Conservation (phyloP, 2,113 vertebrate species). For the Alces alces region DNA sequence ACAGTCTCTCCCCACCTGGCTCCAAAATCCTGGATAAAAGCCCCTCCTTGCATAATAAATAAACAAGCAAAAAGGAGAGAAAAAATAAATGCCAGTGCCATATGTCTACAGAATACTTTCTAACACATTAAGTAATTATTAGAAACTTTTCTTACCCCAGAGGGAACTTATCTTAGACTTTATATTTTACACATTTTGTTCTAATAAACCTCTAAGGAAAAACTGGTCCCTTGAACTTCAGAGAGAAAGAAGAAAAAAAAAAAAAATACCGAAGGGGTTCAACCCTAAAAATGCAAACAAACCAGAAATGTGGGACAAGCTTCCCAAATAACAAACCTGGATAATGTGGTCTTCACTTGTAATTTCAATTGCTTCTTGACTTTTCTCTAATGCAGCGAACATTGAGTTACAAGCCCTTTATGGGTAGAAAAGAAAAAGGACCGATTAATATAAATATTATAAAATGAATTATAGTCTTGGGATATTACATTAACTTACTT, state of each 20-base stretch:
- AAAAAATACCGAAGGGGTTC: not conserved
- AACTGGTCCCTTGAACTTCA: not conserved
- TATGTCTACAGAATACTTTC: not conserved
- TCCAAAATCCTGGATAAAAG: not conserved
- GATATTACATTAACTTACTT: not conserved
- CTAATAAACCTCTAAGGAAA: not conserved
- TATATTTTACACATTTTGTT: not conserved
- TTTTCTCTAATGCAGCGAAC: constrained; percentile 96
- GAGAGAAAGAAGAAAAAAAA: not conserved
- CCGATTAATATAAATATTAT: not conserved
- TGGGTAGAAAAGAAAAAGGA: constrained; percentile 2
- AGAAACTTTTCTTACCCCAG: not conserved
- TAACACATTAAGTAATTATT: not conserved
- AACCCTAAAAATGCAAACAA: not conserved
- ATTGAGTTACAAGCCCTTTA: constrained; percentile 94
- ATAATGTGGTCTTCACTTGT: constrained; percentile 96
- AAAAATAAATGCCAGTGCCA: not conserved
- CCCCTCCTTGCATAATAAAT: not conserved
- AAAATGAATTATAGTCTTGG: not conserved
- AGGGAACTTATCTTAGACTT: not conserved
- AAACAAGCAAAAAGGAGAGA: not conserved
- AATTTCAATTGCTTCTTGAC: constrained; percentile 98
- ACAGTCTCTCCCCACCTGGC: accelerated
- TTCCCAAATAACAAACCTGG: constrained; percentile 86
- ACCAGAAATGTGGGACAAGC: not conserved